Conservation (phyloP, 2,113 vertebrate species). For the Myiozetetes cayanensis region DNA sequence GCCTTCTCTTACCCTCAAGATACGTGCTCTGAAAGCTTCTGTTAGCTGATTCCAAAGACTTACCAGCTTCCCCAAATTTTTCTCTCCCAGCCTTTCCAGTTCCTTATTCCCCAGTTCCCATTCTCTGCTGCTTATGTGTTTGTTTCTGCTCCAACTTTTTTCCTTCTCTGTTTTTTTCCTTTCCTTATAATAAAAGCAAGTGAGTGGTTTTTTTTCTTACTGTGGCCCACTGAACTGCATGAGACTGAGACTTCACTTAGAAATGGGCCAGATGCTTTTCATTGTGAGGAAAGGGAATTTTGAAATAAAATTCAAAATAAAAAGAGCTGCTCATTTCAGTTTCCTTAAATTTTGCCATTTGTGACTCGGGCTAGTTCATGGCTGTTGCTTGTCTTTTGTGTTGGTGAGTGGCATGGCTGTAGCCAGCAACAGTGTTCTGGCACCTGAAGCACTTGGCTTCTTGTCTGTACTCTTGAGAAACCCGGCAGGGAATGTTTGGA, state of each 20-base stretch:
- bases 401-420: neutral
- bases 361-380: neutral
- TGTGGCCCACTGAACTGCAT: accelerated
- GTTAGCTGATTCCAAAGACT: neutral
- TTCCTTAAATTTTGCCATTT: neutral
- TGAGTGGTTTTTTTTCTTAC: neutral
- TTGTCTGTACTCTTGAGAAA: neutral
- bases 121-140: neutral
- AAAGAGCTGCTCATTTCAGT: neutral
- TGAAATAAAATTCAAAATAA: neutral
- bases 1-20: slow-evolving; percentile 11
- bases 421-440: neutral
- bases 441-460: neutral
- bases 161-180: neutral
- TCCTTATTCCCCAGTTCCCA: neutral
- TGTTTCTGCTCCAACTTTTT: neutral
- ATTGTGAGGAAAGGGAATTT: neutral
- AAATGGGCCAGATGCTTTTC: neutral
- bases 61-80: neutral
- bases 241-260: neutral
- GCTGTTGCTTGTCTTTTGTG: neutral
- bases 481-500: neutral
- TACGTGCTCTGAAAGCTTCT: slow-evolving; percentile 12
- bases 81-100: neutral
- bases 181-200: neutral